Conservation (phyloP, 1,140 invertebrate genomes). For the Drosophila albomicans region DNA sequence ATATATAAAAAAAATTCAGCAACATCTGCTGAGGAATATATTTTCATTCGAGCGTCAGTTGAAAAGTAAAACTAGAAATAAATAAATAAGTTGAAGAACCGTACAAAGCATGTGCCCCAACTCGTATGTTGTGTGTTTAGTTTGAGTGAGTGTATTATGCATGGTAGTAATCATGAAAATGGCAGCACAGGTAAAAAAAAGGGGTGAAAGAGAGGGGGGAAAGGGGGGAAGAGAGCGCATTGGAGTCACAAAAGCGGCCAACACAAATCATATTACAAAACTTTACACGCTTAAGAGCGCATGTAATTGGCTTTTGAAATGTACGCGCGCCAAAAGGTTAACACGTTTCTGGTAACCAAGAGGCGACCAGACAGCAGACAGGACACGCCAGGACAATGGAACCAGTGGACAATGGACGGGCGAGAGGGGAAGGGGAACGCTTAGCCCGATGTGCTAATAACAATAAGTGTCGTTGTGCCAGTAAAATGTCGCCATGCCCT, state of each 20-base stretch:
- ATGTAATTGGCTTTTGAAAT: constrained; percentile 83
- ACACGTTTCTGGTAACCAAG: constrained; percentile 62
- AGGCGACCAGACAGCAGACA: background rate
- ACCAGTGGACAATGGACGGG: background rate
- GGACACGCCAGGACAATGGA: constrained; percentile 24
- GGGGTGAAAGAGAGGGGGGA: no score
- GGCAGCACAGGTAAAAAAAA: background rate
- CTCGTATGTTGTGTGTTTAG: no score
- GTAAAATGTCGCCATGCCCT: constrained; percentile 36
- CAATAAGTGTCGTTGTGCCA: constrained; percentile 78
- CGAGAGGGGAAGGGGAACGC: constrained; percentile 22
- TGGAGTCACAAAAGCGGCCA: constrained; percentile 47
- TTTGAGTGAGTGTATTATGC: background rate
- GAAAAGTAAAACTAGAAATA: no score
- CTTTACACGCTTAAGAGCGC: constrained; percentile 83
- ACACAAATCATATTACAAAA: constrained; percentile 82
- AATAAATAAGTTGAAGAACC: no score
- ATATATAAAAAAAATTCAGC: no score
- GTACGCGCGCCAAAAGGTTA: constrained; percentile 70
- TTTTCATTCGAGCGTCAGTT: no score
- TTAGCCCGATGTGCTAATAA: constrained; percentile 74
- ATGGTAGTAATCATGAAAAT: constrained; percentile 9
- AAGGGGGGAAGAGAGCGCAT: constrained; percentile 23
- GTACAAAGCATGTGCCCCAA: background rate
- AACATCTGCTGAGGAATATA: no score